Conservation (phyloP, 1,140 invertebrate genomes). For the Dreissena polymorpha region DNA sequence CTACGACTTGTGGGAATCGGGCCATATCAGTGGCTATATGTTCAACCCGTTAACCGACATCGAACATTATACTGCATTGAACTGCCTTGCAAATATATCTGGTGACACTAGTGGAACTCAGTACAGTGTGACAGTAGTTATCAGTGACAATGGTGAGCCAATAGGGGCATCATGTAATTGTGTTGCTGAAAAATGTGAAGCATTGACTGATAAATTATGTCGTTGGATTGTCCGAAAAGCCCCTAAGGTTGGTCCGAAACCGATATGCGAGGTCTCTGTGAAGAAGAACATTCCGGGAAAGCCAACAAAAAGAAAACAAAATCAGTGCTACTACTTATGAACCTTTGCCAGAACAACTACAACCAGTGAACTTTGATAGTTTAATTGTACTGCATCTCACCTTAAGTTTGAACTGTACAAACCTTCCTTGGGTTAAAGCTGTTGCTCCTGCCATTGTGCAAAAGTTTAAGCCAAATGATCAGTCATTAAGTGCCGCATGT, state of each 20-base stretch:
- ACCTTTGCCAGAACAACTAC: slow-evolving; percentile 8
- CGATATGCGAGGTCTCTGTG: neutral
- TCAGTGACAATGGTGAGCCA: slow-evolving; percentile 11
- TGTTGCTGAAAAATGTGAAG: slow-evolving; percentile 23
- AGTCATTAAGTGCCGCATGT: too few relatives aligned
- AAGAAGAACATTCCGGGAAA: slow-evolving; percentile 24
- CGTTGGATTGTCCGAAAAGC: slow-evolving; percentile 7
- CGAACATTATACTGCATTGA: slow-evolving; percentile 19
- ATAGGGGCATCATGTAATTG: slow-evolving; percentile 21
- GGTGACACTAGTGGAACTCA: slow-evolving; percentile 42
- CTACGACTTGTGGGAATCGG: slow-evolving; percentile 37
- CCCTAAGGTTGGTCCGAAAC: neutral
- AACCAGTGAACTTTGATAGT: neutral
- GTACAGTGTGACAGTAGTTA: slow-evolving; percentile 21
- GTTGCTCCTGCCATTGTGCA: slow-evolving; percentile 1
- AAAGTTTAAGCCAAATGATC: neutral
- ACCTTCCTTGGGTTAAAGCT: slow-evolving; percentile 28
- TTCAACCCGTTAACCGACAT: slow-evolving; percentile 8
- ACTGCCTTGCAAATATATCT: slow-evolving; percentile 23
- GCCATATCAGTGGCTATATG: slow-evolving; percentile 23
- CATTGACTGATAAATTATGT: slow-evolving; percentile 9
- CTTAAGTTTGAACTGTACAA: slow-evolving; percentile 12
- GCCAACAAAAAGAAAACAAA: neutral
- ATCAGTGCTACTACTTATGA: slow-evolving; percentile 1
- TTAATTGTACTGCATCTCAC: slow-evolving; percentile 11